Percentiles rank a stretch among this genome's conserved stretches.
Evolutionary conservation across 2,888 invertebrate species (phyloP).

Genomic region (Drosophila rubida): DNA sequence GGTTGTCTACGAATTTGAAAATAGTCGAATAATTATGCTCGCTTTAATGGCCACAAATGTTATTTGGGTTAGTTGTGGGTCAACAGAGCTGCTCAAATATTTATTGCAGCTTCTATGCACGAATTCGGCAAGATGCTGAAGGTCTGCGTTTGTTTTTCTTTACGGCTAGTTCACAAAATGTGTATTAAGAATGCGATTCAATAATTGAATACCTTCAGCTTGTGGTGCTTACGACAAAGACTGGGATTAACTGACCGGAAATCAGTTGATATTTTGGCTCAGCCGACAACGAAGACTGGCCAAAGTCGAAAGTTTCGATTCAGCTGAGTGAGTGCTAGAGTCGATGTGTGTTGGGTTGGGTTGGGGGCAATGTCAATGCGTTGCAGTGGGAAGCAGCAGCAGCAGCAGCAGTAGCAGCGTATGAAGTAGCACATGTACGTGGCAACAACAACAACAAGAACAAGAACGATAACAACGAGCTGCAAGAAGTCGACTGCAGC

Average conservation of each 20-base stretch:
- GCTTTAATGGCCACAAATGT: too few species aligned
- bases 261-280: conserved; percentile 16
- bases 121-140: not conserved
- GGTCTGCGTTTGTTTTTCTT: not conserved
- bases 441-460: conserved; percentile 4
- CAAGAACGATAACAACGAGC: not conserved
- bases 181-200: not conserved
- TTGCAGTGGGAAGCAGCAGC: conserved; percentile 5
- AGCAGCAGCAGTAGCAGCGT: conserved; percentile 2
- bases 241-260: conserved; percentile 5
- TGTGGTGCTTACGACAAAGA: not conserved
- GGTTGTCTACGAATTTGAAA: too few species aligned
- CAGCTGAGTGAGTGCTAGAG: conserved; percentile 2
- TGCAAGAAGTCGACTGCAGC: not conserved
- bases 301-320: conserved; percentile 8
- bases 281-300: not conserved
- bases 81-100: not conserved
- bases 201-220: not conserved
- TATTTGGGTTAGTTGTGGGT: too few species aligned
- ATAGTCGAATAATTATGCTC: too few species aligned
- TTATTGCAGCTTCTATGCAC: not conserved
- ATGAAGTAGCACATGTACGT: conserved; percentile 1
- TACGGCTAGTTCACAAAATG: not conserved
- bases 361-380: conserved; percentile 19
- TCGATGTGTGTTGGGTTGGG: not conserved